phyloP scores from a whole-genome alignment of 2,113 vertebrate species.

The Condylura cristata region DNA sequence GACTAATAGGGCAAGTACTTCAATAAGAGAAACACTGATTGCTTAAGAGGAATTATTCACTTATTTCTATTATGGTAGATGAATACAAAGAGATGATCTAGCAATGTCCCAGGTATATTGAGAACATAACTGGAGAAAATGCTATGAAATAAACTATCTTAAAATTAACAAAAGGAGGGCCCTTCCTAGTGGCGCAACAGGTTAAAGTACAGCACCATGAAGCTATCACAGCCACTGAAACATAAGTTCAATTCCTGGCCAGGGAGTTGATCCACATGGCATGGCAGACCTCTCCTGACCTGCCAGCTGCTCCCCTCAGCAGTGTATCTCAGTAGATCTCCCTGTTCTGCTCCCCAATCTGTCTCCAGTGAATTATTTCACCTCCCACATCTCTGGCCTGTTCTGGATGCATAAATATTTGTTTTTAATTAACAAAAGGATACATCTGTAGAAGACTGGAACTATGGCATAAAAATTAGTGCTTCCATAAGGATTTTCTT shows the following conservation, averaged over 20 bases:
- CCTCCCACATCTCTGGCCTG: no score
- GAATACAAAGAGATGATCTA: not conserved
- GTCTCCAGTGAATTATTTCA: no score
- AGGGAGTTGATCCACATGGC: no score
- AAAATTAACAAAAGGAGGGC: conserved; percentile 42
- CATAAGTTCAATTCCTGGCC: no score
- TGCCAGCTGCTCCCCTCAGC: no score
- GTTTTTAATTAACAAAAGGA: conserved; percentile 40
- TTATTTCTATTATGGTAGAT: conserved; percentile 40
- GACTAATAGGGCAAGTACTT: not conserved
- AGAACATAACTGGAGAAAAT: not conserved
- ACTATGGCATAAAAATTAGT: conserved; percentile 33
- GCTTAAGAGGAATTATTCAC: not conserved
- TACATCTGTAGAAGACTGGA: not conserved
- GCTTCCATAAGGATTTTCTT: not conserved
- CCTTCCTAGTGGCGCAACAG: no score
- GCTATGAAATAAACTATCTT: not conserved
- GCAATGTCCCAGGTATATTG: not conserved
- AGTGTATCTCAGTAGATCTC: no score
- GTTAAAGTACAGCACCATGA: no score
- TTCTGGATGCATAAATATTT: no score
- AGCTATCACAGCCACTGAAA: no score
- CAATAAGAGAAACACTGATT: not conserved
- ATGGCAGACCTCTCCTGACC: no score
- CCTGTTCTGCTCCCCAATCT: no score